phyloP scores from a whole-genome alignment of 2,797 vertebrate species.

The Numenius phaeopus region DNA sequence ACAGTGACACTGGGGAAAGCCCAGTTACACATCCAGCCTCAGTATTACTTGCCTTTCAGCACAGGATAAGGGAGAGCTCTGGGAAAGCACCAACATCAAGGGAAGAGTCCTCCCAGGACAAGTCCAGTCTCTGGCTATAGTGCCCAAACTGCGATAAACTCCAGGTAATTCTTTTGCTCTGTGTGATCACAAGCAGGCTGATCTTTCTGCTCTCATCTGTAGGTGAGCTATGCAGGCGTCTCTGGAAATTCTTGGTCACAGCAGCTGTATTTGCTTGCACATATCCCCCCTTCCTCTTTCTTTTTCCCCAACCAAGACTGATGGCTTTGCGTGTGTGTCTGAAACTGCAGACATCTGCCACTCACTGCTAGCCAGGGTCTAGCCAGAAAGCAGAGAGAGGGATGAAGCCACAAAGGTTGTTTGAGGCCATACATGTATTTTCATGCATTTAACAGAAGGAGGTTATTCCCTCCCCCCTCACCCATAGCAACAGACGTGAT shows the following conservation, averaged over 20 bases:
- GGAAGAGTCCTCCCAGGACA: neutral
- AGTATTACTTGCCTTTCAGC: neutral
- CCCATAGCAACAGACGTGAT: neutral
- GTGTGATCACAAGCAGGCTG: neutral
- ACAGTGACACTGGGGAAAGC: neutral
- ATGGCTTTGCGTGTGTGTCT: neutral
- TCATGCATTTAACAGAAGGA: neutral
- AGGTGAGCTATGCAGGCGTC: neutral
- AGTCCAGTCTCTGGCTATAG: neutral
- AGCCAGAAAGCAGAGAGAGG: neutral
- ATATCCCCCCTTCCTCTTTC: rapidly evolving
- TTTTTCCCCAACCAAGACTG: neutral
- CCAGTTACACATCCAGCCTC: too few species aligned
- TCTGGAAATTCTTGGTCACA: neutral
- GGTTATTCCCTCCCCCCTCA: neutral
- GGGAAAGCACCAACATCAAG: neutral
- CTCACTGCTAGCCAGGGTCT: neutral
- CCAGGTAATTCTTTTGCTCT: neutral
- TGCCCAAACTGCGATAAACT: neutral
- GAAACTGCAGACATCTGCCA: neutral
- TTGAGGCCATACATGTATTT: neutral
- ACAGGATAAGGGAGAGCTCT: neutral
- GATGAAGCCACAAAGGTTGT: neutral
- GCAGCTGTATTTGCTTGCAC: neutral
- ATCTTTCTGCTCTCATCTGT: neutral